A percentile compares a stretch with the other conserved stretches of the same genome.
These are phyloP conservation scores for Tachina lurida DNA, from an alignment of 2,888 invertebrate species.

Conservation along the genomic window DNA sequence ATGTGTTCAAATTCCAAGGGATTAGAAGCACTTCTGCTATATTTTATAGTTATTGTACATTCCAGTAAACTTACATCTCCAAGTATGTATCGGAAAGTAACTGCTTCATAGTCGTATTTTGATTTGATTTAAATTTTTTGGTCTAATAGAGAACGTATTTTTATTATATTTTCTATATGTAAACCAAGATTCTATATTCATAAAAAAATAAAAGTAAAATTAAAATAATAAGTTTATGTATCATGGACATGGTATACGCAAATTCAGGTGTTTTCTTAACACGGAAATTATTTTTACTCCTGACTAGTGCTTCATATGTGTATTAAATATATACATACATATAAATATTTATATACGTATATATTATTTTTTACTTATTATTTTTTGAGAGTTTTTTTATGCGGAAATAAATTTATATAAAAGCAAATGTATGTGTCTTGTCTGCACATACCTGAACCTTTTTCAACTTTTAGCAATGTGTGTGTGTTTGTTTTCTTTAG, in stretches of 20 bases:
- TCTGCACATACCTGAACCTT: constrained; percentile 46
- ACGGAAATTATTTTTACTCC: constrained; percentile 26
- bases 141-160: not conserved
- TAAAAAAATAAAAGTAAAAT: too few relatives aligned
- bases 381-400: constrained; percentile 21
- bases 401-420: constrained; percentile 61
- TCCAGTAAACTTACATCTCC: too few relatives aligned
- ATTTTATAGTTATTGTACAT: too few relatives aligned
- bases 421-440: constrained; percentile 39
- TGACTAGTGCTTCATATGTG: constrained; percentile 7
- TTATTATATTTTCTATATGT: too few relatives aligned
- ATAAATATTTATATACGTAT: not conserved
- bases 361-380: not conserved
- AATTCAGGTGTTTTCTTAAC: too few relatives aligned
- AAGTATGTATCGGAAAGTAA: too few relatives aligned
- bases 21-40: too few relatives aligned
- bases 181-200: too few relatives aligned
- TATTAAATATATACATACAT: not conserved
- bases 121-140: not conserved
- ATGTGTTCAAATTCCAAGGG: too few relatives aligned
- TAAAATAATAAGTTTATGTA: too few relatives aligned
- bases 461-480: constrained; percentile 27
- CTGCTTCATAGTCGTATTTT: not conserved
- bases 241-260: too few relatives aligned
- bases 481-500: constrained; percentile 8